Evolutionary conservation across 2,113 vertebrate species (phyloP).

Genomic region (Sylvia atricapilla): DNA sequence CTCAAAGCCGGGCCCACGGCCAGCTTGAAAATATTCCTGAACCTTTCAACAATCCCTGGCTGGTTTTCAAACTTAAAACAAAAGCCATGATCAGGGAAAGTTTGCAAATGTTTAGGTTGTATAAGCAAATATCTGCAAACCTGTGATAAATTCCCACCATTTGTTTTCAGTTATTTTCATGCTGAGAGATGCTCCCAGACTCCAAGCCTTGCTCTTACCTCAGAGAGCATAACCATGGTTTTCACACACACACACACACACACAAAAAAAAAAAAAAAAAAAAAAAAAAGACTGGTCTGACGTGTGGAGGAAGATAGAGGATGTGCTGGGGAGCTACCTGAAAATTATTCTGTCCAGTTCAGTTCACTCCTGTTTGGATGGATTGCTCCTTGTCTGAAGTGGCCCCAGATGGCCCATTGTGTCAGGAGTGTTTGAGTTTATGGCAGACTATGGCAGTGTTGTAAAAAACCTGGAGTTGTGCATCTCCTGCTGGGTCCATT

Average conservation of each 20-base stretch:
- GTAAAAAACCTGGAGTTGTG: neutral
- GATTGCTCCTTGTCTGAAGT: neutral
- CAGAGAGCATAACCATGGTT: neutral
- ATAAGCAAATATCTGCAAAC: neutral
- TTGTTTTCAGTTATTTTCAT: conserved; percentile 1
- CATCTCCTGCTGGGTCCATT: neutral
- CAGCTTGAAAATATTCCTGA: conserved; percentile 48
- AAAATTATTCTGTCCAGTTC: neutral
- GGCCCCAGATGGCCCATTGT: neutral
- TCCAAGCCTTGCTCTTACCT: neutral
- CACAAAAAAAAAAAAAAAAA: neutral
- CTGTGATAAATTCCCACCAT: neutral
- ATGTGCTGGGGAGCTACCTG: neutral
- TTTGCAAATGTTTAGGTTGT: conserved; percentile 12
- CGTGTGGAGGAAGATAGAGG: neutral
- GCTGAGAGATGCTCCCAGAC: neutral
- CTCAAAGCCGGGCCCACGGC: neutral
- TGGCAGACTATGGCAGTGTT: neutral
- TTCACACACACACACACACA: neutral
- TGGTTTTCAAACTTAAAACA: conserved; percentile 42
- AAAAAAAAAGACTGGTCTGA: neutral
- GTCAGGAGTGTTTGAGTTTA: neutral
- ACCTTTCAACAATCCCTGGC: conserved; percentile 59
- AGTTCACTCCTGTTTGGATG: neutral
- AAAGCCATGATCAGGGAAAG: conserved; percentile 37